These are phyloP conservation scores for Athetis lepigone DNA, from an alignment of 2,888 invertebrate species.

Conservation along the genomic window DNA sequence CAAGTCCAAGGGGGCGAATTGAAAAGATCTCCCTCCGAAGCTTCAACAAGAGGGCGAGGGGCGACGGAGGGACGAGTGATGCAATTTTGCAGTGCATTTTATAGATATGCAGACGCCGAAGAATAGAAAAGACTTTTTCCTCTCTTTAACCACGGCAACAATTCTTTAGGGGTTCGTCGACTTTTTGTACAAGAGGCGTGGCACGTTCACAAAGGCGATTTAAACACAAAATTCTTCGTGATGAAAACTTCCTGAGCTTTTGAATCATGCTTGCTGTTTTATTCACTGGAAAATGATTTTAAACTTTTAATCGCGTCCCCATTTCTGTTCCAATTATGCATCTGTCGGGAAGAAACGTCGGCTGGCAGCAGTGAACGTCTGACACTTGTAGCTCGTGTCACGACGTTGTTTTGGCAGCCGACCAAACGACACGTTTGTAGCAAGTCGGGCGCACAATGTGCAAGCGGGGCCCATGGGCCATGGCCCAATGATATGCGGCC, in stretches of 20 bases:
- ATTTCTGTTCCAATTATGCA: slow-evolving; percentile 81
- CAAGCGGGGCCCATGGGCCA: slow-evolving; percentile 31
- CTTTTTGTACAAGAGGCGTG: slow-evolving; percentile 48
- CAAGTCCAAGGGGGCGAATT: slow-evolving; percentile 74
- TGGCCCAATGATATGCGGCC: slow-evolving; percentile 48
- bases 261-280: slow-evolving; percentile 52
- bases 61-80: slow-evolving; percentile 70
- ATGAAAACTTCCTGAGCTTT: slow-evolving; percentile 46
- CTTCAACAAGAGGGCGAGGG: slow-evolving; percentile 68
- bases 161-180: slow-evolving; percentile 57
- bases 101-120: slow-evolving; percentile 68
- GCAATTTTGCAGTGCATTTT: slow-evolving; percentile 81
- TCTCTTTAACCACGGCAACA: slow-evolving; percentile 67
- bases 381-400: slow-evolving; percentile 86
- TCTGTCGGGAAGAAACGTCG: slow-evolving; percentile 75
- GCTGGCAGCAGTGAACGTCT: slow-evolving; percentile 72
- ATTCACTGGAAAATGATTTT: slow-evolving; percentile 66
- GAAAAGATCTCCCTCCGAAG: slow-evolving; percentile 74
- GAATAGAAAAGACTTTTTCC: slow-evolving; percentile 70
- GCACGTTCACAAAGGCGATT: slow-evolving; percentile 58
- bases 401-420: slow-evolving; percentile 77
- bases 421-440: slow-evolving; percentile 74
- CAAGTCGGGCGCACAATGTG: slow-evolving; percentile 66
- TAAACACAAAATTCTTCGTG: slow-evolving; percentile 18
- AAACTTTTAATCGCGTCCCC: slow-evolving; percentile 75